Evolutionary conservation across 2,888 invertebrate genomes (phyloP), one percentile per base, ranked within the genome.

Genomic region (Cordylochernes scorpioides): DNA sequence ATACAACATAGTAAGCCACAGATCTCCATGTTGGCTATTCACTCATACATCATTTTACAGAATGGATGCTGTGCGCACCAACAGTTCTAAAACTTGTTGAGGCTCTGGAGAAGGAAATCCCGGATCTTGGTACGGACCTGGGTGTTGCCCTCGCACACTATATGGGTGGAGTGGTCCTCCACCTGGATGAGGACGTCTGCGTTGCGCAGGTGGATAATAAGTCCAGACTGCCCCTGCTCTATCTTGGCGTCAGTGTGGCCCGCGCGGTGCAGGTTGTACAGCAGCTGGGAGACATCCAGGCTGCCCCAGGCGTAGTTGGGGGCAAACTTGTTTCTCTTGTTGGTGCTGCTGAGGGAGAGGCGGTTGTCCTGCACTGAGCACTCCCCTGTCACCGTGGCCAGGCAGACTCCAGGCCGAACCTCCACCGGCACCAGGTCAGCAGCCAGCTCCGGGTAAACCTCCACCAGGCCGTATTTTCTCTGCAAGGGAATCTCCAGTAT

Each of bases 151-250:
- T 71, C 71, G 51, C 84, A 84, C 47, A 80, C 69, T 40, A 88
- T 78, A 56, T 86, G 86, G 26, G 86, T 86, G 33, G 73, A 72
- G 50, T 70, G 71, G 16, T 73, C 72, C 48, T 77, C 78, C 39
- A 86, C 68, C 56, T 77, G 75, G 44, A 88, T 74, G 25, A 75
- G 59, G 22, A 77, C 74, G 52, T 82, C 82, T 53, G 78, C 77
- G 30, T 72, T 65, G 49, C 64, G 65, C 68, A 70, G 48, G 10
- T 6, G 4, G 6, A 14, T 22, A 22, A 19, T 9, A 22, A 22
- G 12, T 22, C 4, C 14, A 13, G 24, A 34, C n/a, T n/a, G n/a
- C n/a, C n/a, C n/a, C n/a, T n/a, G n/a, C n/a, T n/a, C n/a, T n/a
- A n/a, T n/a, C n/a, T n/a, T n/a, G n/a, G n/a, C n/a, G n/a, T n/a